Percentiles rank a stretch among this genome's conserved stretches.
phyloP scores from a whole-genome alignment of 2,113 vertebrate genomes.

The Panthera uncia region DNA sequence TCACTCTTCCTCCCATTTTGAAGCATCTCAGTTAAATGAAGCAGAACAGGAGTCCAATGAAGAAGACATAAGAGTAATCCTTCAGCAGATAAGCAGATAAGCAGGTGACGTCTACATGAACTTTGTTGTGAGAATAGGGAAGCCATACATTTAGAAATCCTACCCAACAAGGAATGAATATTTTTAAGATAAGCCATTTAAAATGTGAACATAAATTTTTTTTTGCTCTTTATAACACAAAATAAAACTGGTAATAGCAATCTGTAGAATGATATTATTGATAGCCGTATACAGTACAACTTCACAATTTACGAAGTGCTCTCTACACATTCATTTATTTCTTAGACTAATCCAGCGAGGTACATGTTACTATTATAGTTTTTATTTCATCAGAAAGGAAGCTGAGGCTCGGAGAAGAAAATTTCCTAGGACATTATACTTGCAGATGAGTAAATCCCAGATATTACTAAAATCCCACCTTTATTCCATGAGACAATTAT shows the following conservation, averaged over 20 bases:
- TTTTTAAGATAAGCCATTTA: background rate
- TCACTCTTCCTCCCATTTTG: background rate
- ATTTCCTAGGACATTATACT: background rate
- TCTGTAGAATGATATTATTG: background rate
- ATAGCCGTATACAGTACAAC: background rate
- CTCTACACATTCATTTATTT: background rate
- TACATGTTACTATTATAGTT: background rate
- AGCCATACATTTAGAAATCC: background rate
- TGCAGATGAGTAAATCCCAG: background rate
- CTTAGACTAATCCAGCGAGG: background rate
- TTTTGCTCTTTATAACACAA: background rate
- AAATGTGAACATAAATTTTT: background rate
- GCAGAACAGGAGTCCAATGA: background rate
- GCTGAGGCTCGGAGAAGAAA: background rate
- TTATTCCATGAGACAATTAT: background rate
- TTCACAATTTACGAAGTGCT: background rate
- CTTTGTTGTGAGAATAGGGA: background rate
- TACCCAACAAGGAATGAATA: background rate
- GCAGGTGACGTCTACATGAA: background rate
- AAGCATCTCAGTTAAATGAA: slow-evolving; percentile 8
- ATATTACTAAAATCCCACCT: background rate
- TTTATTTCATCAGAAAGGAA: background rate
- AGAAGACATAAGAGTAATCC: background rate
- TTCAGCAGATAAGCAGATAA: background rate
- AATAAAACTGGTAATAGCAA: background rate